These are phyloP conservation scores for Coendou prehensilis DNA, from an alignment of 2,797 vertebrate species.

Conservation along the genomic window DNA sequence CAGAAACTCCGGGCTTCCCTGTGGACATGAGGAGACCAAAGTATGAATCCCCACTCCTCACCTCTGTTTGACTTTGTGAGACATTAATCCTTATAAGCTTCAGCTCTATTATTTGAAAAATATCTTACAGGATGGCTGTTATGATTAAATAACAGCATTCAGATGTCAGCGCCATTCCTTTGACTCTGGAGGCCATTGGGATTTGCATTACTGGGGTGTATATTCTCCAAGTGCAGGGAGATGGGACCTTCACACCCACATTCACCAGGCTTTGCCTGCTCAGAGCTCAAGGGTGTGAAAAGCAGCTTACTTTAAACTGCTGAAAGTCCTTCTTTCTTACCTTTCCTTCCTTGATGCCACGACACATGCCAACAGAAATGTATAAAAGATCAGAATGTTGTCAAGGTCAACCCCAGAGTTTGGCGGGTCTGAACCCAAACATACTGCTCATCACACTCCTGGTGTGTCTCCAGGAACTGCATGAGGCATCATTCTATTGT, in stretches of 20 bases:
- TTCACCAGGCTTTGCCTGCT: neutral
- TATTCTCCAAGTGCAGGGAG: neutral
- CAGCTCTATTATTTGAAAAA: constrained; percentile 7
- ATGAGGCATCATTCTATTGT: neutral
- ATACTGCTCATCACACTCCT: neutral
- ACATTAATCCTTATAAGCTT: neutral
- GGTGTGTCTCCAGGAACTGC: neutral
- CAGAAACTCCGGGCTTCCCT: neutral
- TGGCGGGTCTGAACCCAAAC: neutral
- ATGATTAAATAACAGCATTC: neutral
- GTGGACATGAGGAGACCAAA: neutral
- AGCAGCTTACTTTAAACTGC: neutral
- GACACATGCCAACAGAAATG: neutral
- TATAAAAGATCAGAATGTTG: neutral
- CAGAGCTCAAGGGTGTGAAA: neutral
- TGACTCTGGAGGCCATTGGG: neutral
- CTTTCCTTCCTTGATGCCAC: constrained; percentile 16
- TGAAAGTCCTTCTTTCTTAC: neutral
- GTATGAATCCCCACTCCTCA: neutral
- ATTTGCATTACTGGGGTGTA: neutral
- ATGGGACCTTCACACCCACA: neutral
- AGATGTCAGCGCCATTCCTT: neutral
- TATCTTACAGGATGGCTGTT: neutral
- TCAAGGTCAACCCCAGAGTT: neutral
- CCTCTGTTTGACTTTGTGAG: constrained; percentile 18